Base-by-base conservation (phyloP, 2,113 vertebrate genomes). In the Engystomops pustulosus region DNA sequence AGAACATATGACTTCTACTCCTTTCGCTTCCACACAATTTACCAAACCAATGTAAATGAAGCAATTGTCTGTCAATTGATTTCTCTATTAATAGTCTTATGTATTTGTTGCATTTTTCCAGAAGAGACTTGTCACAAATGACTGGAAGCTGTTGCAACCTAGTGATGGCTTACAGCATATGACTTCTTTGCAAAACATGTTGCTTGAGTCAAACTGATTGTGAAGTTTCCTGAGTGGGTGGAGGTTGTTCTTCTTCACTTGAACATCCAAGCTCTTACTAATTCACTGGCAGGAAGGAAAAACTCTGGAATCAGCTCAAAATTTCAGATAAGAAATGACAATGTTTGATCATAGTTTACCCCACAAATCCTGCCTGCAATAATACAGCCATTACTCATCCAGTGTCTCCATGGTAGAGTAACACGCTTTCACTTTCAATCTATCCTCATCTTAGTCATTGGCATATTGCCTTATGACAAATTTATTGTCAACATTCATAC, bases 291-390 rank as follows among this genome's bases (percentile, higher is more conserved):
- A 60, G 76, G 30, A 78, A 34, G 11, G 32, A 25, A 60, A 15
- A 75, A 55, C 41, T 79, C 76, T 79, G 76, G 12, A 79, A 53
- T 25, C 15, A 4, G 34, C 20, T 79, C 11, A 60, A 78, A 38
- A 44, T n/a, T 25, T 12, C n/a, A 60, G 76, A 79, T 79, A 41
- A 79, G 51, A 58, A 58, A 79, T 23, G 53, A 44, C 32, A 25
- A n/a, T 27, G 55, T 23, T 79, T 38, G 62, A 44, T 79, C 34
- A 41, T 51, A 32, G 10, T 34, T 53, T 76, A 4, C 30, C 2
- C 17, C 53, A 55, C 49, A 36, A 23, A 20, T 12, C 10, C 9
- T 58, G 34, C 34, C n/a, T 51, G 25, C 14, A 75, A 25, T 30
- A 30, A 17, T 72, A 11, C 6, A 75, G 45, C 71, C 45, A 75